These are phyloP conservation scores for Miichthys miiuy DNA, from an alignment of 2,797 vertebrate genomes.

Conservation along the genomic window DNA sequence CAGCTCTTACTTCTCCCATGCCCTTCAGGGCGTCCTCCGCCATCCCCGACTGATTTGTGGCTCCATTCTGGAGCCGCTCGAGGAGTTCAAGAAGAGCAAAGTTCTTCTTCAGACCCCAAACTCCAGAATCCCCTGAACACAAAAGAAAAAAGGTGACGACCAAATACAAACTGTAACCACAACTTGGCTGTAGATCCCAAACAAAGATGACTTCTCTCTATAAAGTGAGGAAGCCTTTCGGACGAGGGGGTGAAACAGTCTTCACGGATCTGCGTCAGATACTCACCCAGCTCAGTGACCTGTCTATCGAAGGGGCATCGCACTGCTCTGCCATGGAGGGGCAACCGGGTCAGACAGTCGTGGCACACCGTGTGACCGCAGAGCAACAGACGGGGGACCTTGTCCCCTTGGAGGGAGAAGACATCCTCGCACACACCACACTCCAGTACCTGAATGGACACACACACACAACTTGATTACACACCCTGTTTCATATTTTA, in stretches of 20 bases:
- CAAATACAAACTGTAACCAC: too few species aligned
- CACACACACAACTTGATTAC: background rate
- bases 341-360: slow-evolving; percentile 95
- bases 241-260: too few species aligned
- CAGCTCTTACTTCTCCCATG: slow-evolving; percentile 92
- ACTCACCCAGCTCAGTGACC: slow-evolving; percentile 95
- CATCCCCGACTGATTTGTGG: slow-evolving; percentile 90
- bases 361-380: slow-evolving; percentile 98
- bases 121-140: slow-evolving; percentile 93
- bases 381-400: slow-evolving; percentile 95
- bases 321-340: slow-evolving; percentile 94
- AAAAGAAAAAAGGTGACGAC: background rate
- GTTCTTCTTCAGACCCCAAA: slow-evolving; percentile 99
- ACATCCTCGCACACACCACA: slow-evolving; percentile 99
- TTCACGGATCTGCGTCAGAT: too few species aligned
- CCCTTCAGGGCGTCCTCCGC: slow-evolving; percentile 91
- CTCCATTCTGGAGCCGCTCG: slow-evolving; percentile 96
- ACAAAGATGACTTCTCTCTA: too few species aligned
- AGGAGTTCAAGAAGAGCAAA: slow-evolving; percentile 97
- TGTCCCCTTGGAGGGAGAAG: slow-evolving; percentile 97
- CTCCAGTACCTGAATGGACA: slow-evolving; percentile 88
- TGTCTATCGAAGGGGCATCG: slow-evolving; percentile 98
- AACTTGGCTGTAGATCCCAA: too few species aligned
- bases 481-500: too few species aligned
- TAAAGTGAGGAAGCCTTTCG: too few species aligned